Percentiles rank a stretch among this genome's conserved stretches.
These are phyloP conservation scores for Siniperca knerii DNA, from an alignment of 2,113 vertebrate genomes.

Conservation along the genomic window DNA sequence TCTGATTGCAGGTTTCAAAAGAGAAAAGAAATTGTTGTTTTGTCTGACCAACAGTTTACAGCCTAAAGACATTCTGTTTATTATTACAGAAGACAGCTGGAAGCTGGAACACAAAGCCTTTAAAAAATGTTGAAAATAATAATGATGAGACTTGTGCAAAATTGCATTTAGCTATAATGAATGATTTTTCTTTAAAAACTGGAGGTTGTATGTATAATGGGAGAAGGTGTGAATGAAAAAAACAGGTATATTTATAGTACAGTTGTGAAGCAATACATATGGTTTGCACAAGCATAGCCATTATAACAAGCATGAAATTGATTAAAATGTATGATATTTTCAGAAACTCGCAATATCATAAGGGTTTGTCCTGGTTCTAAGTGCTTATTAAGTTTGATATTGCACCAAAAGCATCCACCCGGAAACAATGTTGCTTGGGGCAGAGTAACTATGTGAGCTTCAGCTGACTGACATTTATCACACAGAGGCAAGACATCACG, in stretches of 20 bases:
- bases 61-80: not conserved
- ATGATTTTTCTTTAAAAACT: no score
- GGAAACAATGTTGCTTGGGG: not conserved
- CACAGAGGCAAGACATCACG: not conserved
- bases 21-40: not conserved
- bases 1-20: no score
- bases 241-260: no score
- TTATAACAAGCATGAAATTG: not conserved
- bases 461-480: not conserved
- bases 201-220: no score
- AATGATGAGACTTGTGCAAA: not conserved
- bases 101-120: not conserved
- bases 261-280: no score
- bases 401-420: not conserved
- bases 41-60: not conserved
- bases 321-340: not conserved
- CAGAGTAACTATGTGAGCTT: not conserved
- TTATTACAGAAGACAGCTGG: not conserved
- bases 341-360: not conserved
- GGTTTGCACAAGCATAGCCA: not conserved
- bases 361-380: not conserved
- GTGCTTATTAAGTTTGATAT: not conserved
- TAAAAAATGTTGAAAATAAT: not conserved
- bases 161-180: no score
- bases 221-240: no score